phyloP scores from a whole-genome alignment of 2,888 invertebrate genomes.

The Cryptocheilus praepositus region DNA sequence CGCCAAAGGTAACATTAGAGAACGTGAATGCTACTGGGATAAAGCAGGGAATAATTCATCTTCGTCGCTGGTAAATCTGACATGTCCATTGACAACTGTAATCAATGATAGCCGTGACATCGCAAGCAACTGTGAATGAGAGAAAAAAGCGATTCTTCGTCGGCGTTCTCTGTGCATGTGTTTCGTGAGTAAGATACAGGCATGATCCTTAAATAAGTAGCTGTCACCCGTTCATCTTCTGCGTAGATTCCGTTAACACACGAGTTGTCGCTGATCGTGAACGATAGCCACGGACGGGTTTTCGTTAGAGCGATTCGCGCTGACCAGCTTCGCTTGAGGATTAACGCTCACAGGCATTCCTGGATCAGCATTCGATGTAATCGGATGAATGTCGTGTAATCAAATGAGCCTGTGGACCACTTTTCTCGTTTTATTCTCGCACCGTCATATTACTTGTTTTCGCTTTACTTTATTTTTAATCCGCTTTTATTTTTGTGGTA shows the following conservation, averaged over 20 bases:
- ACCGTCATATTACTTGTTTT: not conserved
- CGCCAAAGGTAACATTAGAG: conserved; percentile 1
- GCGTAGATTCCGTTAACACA: conserved; percentile 5
- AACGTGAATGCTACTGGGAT: not conserved
- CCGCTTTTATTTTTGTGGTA: no score
- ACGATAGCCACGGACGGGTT: conserved; percentile 19
- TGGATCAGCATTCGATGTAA: conserved; percentile 55
- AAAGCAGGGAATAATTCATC: no score
- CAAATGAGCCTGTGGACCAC: conserved; percentile 53
- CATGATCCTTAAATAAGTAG: conserved; percentile 15
- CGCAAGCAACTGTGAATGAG: not conserved
- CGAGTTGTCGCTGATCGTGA: conserved; percentile 13
- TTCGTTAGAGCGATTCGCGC: conserved; percentile 11
- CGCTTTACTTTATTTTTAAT: not conserved
- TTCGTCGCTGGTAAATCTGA: not conserved
- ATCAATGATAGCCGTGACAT: not conserved
- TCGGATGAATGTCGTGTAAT: conserved; percentile 64
- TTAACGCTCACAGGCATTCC: conserved; percentile 38
- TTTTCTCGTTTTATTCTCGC: conserved; percentile 11
- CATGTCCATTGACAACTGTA: not conserved
- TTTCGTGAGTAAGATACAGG: conserved; percentile 16
- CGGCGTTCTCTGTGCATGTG: no score
- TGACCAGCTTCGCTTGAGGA: conserved; percentile 17
- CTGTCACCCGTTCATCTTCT: conserved; percentile 8
- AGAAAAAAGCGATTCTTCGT: no score